Evolutionary conservation across 2,888 invertebrate genomes (phyloP).

Genomic region (Melinaea marsaeus): DNA sequence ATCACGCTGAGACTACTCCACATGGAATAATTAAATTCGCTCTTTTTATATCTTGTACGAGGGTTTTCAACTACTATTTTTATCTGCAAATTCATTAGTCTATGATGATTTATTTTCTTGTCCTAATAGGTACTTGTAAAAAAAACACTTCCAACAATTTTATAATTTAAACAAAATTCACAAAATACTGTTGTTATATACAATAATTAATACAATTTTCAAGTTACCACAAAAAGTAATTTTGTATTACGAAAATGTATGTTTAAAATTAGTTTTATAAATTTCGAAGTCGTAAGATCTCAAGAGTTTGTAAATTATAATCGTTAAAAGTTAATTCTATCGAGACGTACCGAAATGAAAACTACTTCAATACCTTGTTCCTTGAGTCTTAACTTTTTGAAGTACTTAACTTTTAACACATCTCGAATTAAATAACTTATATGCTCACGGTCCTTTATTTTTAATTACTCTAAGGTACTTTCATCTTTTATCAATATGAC

Average conservation of each 20-base stretch:
- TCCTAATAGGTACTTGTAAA: background rate
- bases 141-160: too few species aligned
- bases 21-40: slow-evolving; percentile 28
- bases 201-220: too few species aligned
- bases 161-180: too few species aligned
- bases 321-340: slow-evolving; percentile 7
- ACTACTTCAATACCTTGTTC: slow-evolving; percentile 4
- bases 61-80: slow-evolving; percentile 5
- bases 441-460: background rate
- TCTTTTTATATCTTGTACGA: slow-evolving; percentile 21
- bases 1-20: slow-evolving; percentile 28
- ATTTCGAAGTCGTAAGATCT: background rate
- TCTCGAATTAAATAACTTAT: slow-evolving; percentile 1
- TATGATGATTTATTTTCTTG: slow-evolving; percentile 2
- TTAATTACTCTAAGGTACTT: slow-evolving; percentile 2
- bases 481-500: background rate
- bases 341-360: background rate
- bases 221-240: too few species aligned
- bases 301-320: background rate
- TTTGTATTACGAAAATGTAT: background rate
- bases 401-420: slow-evolving; percentile 6
- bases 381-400: slow-evolving; percentile 1
- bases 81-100: slow-evolving; percentile 3
- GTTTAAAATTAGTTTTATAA: slow-evolving; percentile 1
- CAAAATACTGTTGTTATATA: too few species aligned